Percentiles rank a stretch among this genome's conserved stretches.
Conservation (phyloP, 1,140 invertebrate species). For the Pachypeltis micranthus region DNA sequence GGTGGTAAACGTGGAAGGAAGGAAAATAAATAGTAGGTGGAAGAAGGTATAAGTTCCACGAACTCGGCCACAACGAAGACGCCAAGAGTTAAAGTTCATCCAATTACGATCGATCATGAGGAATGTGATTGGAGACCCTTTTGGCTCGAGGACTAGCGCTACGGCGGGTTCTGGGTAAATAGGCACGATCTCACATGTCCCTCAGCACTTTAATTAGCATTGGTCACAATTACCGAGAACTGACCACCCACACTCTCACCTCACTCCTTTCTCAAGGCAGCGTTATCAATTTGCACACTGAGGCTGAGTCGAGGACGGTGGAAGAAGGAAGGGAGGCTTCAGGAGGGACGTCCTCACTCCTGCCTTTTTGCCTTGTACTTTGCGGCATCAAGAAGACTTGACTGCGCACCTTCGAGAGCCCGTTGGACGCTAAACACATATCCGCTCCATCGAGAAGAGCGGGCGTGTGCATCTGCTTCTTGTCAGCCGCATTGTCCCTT, state of each 20-base stretch:
- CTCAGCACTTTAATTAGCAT: constrained; percentile 10
- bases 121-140: constrained; percentile 12
- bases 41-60: neutral
- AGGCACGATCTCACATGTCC: constrained; percentile 16
- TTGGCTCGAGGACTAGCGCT: neutral
- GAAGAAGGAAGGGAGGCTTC: too few species aligned
- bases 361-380: too few species aligned
- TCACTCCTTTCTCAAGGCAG: neutral
- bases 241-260: constrained; percentile 16
- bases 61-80: neutral
- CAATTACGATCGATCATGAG: constrained; percentile 17
- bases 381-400: too few species aligned
- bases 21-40: neutral
- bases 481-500: too few species aligned
- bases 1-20: too few species aligned
- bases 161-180: constrained; percentile 1
- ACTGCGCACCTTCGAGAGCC: too few species aligned
- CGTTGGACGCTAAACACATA: too few species aligned
- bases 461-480: too few species aligned
- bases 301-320: too few species aligned
- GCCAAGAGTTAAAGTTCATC: constrained; percentile 1
- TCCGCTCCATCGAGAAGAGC: too few species aligned
- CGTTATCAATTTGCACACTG: constrained; percentile 14
- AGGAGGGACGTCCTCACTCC: too few species aligned
- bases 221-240: constrained; percentile 15